Conservation (phyloP, 2,113 vertebrate genomes). For the Anguilla rostrata region DNA sequence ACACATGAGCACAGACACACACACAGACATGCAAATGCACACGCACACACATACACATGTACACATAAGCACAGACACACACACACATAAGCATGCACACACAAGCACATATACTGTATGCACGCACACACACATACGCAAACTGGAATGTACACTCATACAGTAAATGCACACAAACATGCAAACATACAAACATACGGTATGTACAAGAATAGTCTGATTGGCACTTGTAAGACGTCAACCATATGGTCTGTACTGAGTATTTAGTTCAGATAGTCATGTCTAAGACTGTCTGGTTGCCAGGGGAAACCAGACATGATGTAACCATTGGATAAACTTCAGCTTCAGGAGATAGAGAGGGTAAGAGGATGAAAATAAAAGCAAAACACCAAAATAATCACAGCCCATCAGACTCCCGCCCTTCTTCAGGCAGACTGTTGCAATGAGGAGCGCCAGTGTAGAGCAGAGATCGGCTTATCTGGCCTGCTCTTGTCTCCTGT, state of each 20-base stretch:
- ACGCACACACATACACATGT: neutral
- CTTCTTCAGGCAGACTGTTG: conserved; percentile 2
- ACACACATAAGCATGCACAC: neutral
- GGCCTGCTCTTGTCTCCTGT: no score
- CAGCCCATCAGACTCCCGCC: conserved; percentile 12
- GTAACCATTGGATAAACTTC: conserved; percentile 71
- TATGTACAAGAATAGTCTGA: no score
- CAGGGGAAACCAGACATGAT: conserved; percentile 80
- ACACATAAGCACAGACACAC: neutral
- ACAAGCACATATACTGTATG: neutral
- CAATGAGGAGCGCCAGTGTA: no score
- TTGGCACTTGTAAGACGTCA: no score
- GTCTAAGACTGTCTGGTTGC: conserved; percentile 74
- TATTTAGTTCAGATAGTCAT: conserved; percentile 40
- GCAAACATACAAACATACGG: no score
- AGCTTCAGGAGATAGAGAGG: conserved; percentile 56
- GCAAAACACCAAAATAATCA: conserved; percentile 38
- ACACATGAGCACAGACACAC: no score
- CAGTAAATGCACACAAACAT: no score
- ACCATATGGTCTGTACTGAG: no score
- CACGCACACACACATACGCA: neutral
- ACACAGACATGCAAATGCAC: no score
- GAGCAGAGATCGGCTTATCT: no score
- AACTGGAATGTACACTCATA: neutral
- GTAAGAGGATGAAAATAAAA: conserved; percentile 19